These are phyloP conservation scores for Rhorus exstirpatorius DNA, from an alignment of 2,888 invertebrate genomes.

Conservation along the genomic window DNA sequence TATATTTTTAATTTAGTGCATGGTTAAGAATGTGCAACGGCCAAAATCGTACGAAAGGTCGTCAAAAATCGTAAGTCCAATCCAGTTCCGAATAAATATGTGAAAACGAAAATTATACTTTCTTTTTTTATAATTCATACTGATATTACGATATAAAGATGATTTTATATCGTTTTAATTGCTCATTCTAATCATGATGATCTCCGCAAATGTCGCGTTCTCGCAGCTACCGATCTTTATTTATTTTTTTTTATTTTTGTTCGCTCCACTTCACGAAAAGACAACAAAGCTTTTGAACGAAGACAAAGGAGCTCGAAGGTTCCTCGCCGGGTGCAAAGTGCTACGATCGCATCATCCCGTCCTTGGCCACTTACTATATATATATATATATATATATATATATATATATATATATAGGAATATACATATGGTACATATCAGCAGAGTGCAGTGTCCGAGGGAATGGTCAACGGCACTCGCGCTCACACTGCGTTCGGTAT, in stretches of 20 bases:
- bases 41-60: too few relatives aligned
- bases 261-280: slow-evolving; percentile 39
- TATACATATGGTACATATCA: background rate
- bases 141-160: too few relatives aligned
- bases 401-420: background rate
- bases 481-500: slow-evolving; percentile 62
- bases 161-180: too few relatives aligned
- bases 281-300: slow-evolving; percentile 64
- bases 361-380: slow-evolving; percentile 17
- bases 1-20: too few relatives aligned
- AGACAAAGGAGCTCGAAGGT: slow-evolving; percentile 65
- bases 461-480: slow-evolving; percentile 46
- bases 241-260: background rate
- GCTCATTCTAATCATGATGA: too few relatives aligned
- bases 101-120: too few relatives aligned
- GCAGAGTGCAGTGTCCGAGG: slow-evolving; percentile 51
- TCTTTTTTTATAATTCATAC: too few relatives aligned
- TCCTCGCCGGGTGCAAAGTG: slow-evolving; percentile 52
- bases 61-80: too few relatives aligned
- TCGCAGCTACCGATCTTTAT: background rate
- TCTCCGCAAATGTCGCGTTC: background rate
- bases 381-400: background rate
- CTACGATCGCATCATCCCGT: slow-evolving; percentile 31
- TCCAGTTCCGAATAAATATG: too few relatives aligned
- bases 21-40: too few relatives aligned